Percentiles rank a stretch among this genome's conserved stretches.
phyloP scores from a whole-genome alignment of 2,113 vertebrate genomes.

The Oreocharis arfaki region DNA sequence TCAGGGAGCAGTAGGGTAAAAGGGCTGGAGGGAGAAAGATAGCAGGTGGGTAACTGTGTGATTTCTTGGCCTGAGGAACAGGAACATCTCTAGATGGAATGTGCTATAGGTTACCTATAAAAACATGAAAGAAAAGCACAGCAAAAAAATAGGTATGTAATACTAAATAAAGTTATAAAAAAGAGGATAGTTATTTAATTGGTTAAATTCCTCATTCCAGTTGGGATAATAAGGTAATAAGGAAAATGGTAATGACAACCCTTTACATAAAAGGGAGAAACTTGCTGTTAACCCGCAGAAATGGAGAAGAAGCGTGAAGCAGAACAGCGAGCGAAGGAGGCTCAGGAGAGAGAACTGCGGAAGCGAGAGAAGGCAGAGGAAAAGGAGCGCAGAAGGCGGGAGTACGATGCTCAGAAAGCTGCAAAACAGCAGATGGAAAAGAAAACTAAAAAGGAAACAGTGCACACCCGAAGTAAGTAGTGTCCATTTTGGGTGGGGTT shows the following conservation, averaged over 20 bases:
- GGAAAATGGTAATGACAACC: neutral
- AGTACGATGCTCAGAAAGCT: conserved; percentile 87
- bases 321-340: conserved; percentile 87
- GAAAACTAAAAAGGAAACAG: conserved; percentile 77
- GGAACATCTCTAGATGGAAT: neutral
- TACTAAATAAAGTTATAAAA: neutral
- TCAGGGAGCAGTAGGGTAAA: neutral
- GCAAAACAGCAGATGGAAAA: conserved; percentile 83
- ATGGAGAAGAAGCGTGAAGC: conserved; percentile 88
- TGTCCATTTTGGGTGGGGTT: neutral
- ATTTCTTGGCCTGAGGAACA: neutral
- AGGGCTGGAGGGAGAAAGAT: neutral
- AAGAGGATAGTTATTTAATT: neutral
- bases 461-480: conserved; percentile 77
- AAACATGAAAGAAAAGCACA: neutral
- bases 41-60: neutral
- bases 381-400: conserved; percentile 89
- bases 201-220: neutral
- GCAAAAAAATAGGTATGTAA: neutral
- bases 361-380: conserved; percentile 93
- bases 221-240: neutral
- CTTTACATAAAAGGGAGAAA: neutral
- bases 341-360: conserved; percentile 82
- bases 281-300: conserved; percentile 66
- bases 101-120: neutral